Base-by-base conservation (phyloP, 2,113 vertebrate species). In the Sphaerodactylus townsendi region DNA sequence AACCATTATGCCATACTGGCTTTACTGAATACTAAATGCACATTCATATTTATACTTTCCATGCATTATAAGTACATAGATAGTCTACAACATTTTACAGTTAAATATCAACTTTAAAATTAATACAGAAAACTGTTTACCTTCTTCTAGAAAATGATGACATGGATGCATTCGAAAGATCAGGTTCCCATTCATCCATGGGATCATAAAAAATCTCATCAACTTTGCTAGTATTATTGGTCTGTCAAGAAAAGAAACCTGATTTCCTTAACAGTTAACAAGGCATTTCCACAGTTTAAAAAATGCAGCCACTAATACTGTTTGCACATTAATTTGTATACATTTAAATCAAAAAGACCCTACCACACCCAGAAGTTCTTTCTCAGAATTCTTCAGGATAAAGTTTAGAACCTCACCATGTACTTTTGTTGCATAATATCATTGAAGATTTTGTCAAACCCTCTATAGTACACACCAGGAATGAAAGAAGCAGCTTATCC, bases 131-230 rank as follows among this genome's bases (percentile, higher is more conserved):
- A 46, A 72, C 66, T 46, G 86, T 90, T 94, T 96, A 99, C 99
- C 98, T 98, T 92, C 98, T 96, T 84, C 96, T 96, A 86, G 98
- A 99, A 89, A 99, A 94, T 10, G 94, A 96, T 33, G 97, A 95
- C 84, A 94, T 56, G 0, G 97, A 95, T 44, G 93, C 94, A 71
- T 92, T 94, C 44, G 96, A 97, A 91, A 99, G 90, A 94, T 99
- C 98, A 85, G 97, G 97, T 80, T 99, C 98, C 99, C 99, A 99
- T 81, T 98, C 98, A 94, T 99, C 98, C 91, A 95, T 95, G 53
- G 98, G 98, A 89, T 97, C 96, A 89, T 98, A 98, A 96, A 99
- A 98, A 83, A 98, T 91, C 80, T 98, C 97, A 79, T 97, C 98
- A 94, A 96, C 93, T 95, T 94, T 97, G 89, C 90, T 94, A 86